A percentile compares a stretch with the other conserved stretches of the same genome.
Evolutionary conservation across 2,888 invertebrate genomes (phyloP).

Genomic region (Drosophila leonis): DNA sequence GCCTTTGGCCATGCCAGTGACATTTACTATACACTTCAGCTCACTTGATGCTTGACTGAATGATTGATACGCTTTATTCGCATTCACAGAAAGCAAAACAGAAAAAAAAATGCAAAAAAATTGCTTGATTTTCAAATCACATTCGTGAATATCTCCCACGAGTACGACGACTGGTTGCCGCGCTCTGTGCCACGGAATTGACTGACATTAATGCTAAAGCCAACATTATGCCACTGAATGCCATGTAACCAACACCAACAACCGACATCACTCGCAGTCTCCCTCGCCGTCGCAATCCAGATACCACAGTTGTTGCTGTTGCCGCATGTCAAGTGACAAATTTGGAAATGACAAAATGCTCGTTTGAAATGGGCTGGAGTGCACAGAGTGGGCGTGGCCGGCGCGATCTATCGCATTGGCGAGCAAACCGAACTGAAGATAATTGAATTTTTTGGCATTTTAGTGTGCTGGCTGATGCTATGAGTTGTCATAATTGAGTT

Average conservation of each 20-base stretch:
- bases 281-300: slow-evolving; percentile 20
- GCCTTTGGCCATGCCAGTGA: slow-evolving; percentile 50
- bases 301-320: slow-evolving; percentile 36
- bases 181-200: slow-evolving; percentile 32
- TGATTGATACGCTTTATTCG: slow-evolving; percentile 79
- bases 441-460: slow-evolving; percentile 69
- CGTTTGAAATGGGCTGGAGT: slow-evolving; percentile 34
- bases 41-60: slow-evolving; percentile 75
- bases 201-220: slow-evolving; percentile 77
- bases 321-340: slow-evolving; percentile 79
- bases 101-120: neutral
- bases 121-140: slow-evolving; percentile 76
- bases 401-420: slow-evolving; percentile 43
- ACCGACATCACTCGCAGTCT: slow-evolving; percentile 22
- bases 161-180: slow-evolving; percentile 10
- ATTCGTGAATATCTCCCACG: slow-evolving; percentile 62
- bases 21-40: slow-evolving; percentile 80
- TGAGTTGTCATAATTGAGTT: slow-evolving; percentile 79
- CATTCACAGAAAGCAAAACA: slow-evolving; percentile 46
- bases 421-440: slow-evolving; percentile 52
- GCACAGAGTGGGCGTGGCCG: neutral
- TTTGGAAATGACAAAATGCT: slow-evolving; percentile 78
- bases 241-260: slow-evolving; percentile 56
- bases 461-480: slow-evolving; percentile 34
- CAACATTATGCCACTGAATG: slow-evolving; percentile 72